A percentile compares a stretch with the other conserved stretches of the same genome.
Evolutionary conservation across 2,888 invertebrate genomes (phyloP).

Genomic region (Oscheius myriophilus): DNA sequence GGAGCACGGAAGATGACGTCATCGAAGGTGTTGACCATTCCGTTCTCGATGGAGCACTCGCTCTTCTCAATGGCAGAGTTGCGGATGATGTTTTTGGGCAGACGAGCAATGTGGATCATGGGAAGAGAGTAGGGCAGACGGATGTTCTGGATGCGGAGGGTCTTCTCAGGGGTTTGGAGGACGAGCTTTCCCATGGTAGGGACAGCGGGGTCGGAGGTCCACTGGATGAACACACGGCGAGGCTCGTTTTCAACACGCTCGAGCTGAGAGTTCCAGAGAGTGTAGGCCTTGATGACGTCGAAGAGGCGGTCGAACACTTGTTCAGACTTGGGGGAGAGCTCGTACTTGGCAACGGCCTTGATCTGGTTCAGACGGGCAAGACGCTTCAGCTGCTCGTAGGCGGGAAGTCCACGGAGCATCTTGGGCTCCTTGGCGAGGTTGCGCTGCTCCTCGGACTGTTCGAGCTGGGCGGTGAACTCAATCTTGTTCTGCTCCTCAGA

Average conservation of each 20-base stretch:
- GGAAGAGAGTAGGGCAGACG: conserved; percentile 38
- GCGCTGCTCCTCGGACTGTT: conserved; percentile 44
- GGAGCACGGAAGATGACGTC: conserved; percentile 60
- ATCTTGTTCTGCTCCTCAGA: conserved; percentile 45
- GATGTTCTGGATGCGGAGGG: conserved; percentile 31
- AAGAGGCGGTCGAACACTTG: conserved; percentile 39
- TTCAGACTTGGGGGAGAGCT: conserved; percentile 44
- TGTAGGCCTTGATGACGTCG: conserved; percentile 55
- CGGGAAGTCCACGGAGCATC: conserved; percentile 37
- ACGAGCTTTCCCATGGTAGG: conserved; percentile 61
- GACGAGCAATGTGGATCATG: conserved; percentile 28
- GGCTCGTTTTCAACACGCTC: conserved; percentile 34
- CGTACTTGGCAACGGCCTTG: conserved; percentile 53
- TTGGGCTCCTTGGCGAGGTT: conserved; percentile 31
- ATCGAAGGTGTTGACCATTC: conserved; percentile 68
- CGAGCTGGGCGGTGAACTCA: conserved; percentile 39
- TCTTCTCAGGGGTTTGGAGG: conserved; percentile 54
- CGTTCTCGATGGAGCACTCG: conserved; percentile 44
- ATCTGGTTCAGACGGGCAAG: conserved; percentile 49
- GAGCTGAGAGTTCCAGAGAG: conserved; percentile 47
- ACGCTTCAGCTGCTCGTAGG: conserved; percentile 43
- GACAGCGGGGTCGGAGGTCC: conserved; percentile 62
- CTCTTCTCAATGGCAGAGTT: conserved; percentile 28
- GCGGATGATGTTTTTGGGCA: conserved; percentile 27
- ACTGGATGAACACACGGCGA: conserved; percentile 42